Base-by-base conservation (phyloP, 1,140 invertebrate genomes). In the Agraylea sexmaculata region DNA sequence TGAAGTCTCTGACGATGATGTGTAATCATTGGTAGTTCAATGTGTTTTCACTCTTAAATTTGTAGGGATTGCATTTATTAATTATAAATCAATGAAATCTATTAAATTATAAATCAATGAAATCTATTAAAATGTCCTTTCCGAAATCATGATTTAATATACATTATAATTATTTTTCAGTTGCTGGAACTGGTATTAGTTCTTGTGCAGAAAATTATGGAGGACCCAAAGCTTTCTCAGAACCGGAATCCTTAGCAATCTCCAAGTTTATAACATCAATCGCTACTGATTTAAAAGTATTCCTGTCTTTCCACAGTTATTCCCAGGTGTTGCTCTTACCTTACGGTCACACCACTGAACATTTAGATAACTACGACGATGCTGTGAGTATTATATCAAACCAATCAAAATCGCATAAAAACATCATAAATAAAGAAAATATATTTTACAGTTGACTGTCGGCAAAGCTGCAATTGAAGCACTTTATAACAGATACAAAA, bases 281-380 rank as follows among this genome's bases (percentile, higher is more conserved):
- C 3, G 49, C 53, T n/a, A 43, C 60, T 7, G 45, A 48, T 18
- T 53, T 66, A 17, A 56, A 62, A 27, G 45, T 69, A 17, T 71
- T 66, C 40, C 66, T 58, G 53, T 74, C 75, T 0, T 74, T 88
- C 47, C 87, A 90, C 54, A 81, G 82, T 11, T 89, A 80, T 52
- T 75, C 76, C 0, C 80, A 85, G 53, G 63, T 80, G 52, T 60
- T 83, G 30, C 58, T 85, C 13, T 68, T 80, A 25, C 80, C 82
- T 0, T 86, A 76, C 53, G 83, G 81, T 10, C 72, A 80, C 50
- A 73, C 73, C 0, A 50, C 37, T 1, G 41, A 64, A 0, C 68
- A 74, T 51, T 61, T 76, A 1, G 58, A 68, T 0, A 78, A 83
- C 47, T 74, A 81, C 46, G 55, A 68, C 8, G 69, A 81, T 43